phyloP scores from a whole-genome alignment of 2,888 invertebrate genomes.

The Pseudanteris insignis region DNA sequence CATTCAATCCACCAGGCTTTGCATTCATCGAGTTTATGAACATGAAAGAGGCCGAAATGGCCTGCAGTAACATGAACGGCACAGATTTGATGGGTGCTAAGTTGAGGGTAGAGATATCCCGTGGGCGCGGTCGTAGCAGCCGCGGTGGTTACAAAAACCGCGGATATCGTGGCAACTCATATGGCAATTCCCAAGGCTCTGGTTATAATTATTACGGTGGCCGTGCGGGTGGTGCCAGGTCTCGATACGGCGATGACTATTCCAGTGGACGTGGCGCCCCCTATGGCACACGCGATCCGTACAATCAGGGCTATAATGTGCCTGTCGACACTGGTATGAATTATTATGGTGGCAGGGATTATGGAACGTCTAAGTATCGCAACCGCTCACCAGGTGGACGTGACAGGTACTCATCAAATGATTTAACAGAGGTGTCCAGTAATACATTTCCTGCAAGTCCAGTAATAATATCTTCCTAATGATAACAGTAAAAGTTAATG shows the following conservation, averaged over 20 bases:
- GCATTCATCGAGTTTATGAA: slow-evolving; percentile 93
- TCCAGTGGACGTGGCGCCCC: slow-evolving; percentile 61
- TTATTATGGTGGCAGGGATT: slow-evolving; percentile 65
- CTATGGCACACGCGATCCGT: slow-evolving; percentile 62
- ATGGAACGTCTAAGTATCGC: slow-evolving; percentile 68
- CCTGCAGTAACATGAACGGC: slow-evolving; percentile 88
- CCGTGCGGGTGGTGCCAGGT: slow-evolving; percentile 68
- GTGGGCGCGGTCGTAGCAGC: slow-evolving; percentile 79
- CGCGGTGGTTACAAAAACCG: slow-evolving; percentile 72
- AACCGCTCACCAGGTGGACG: slow-evolving; percentile 69
- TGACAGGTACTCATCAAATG: slow-evolving; percentile 66
- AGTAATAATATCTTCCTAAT: too few relatives aligned
- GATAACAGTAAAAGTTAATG: too few relatives aligned
- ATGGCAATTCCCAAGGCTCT: slow-evolving; percentile 68
- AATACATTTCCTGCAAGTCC: too few relatives aligned
- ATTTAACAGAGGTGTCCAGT: slow-evolving; percentile 47
- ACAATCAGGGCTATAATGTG: slow-evolving; percentile 59
- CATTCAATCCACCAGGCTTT: slow-evolving; percentile 93
- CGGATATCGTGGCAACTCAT: slow-evolving; percentile 59
- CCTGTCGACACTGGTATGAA: slow-evolving; percentile 57
- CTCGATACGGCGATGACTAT: slow-evolving; percentile 63
- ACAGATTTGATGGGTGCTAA: slow-evolving; percentile 88
- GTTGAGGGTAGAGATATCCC: slow-evolving; percentile 86
- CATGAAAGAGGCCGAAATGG: slow-evolving; percentile 88
- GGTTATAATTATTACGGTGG: slow-evolving; percentile 66